Evolutionary conservation across 2,888 invertebrate genomes (phyloP).

Genomic region (Pasiphila rectangulata): DNA sequence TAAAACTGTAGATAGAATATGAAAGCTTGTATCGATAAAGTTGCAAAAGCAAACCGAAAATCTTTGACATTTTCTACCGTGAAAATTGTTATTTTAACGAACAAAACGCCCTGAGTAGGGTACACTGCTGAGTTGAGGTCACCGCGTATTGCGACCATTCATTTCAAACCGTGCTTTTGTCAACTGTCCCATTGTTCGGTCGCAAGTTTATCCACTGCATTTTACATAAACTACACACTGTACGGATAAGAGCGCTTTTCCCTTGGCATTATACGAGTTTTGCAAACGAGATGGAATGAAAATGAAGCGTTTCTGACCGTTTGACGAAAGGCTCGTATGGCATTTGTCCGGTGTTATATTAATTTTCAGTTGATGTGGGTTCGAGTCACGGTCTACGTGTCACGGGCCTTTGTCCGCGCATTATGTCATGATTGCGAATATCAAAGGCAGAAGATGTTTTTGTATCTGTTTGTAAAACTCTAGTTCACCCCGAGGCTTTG

Average conservation of each 20-base stretch:
- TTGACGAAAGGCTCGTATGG: slow-evolving; percentile 47
- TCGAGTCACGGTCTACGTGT: slow-evolving; percentile 34
- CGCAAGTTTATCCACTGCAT: slow-evolving; percentile 18
- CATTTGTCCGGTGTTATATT: slow-evolving; percentile 52
- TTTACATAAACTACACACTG: slow-evolving; percentile 7
- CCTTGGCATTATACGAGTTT: slow-evolving; percentile 4
- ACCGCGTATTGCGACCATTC: slow-evolving; percentile 30
- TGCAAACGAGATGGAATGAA: slow-evolving; percentile 35
- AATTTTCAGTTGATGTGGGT: slow-evolving; percentile 56
- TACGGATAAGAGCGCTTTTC: slow-evolving; percentile 26
- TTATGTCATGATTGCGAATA: slow-evolving; percentile 14
- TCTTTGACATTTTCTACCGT: slow-evolving; percentile 26
- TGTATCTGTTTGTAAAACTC: not conserved
- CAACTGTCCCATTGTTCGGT: slow-evolving; percentile 32
- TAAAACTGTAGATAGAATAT: no score
- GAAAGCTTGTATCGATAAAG: no score
- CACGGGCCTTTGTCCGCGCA: slow-evolving; percentile 25
- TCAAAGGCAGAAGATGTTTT: slow-evolving; percentile 1
- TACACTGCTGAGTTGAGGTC: slow-evolving; percentile 26
- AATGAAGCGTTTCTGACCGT: slow-evolving; percentile 56
- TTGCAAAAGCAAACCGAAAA: no score
- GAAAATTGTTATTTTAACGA: slow-evolving; percentile 32
- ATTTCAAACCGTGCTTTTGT: slow-evolving; percentile 35
- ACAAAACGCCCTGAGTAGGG: slow-evolving; percentile 31
- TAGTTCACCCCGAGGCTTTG: no score